Conservation (phyloP, 2,888 invertebrate genomes). For the Dugesia japonica region DNA sequence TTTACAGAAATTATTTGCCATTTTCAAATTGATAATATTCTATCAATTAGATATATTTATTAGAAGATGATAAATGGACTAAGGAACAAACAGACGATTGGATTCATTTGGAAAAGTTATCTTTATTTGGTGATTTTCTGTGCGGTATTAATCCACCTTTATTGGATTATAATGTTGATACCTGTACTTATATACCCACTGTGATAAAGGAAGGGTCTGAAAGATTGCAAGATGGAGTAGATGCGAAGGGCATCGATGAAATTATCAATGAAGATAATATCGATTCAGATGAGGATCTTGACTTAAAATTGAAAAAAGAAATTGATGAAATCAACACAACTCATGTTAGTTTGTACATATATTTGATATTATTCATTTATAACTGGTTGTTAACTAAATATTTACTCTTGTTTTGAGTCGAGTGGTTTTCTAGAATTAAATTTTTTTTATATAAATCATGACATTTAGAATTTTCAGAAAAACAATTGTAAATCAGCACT, state of each 20-base stretch:
- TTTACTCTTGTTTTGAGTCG: too few relatives aligned
- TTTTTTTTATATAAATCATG: too few relatives aligned
- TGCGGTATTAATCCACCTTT: constrained; percentile 74
- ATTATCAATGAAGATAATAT: neutral
- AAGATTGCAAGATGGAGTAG: neutral
- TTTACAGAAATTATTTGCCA: too few relatives aligned
- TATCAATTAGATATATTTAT: neutral
- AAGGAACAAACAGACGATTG: constrained; percentile 55
- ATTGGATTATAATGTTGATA: constrained; percentile 52
- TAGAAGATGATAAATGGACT: neutral
- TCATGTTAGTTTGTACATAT: neutral
- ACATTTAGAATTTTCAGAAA: too few relatives aligned
- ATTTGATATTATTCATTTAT: neutral
- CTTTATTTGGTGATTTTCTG: constrained; percentile 67
- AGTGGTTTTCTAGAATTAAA: too few relatives aligned
- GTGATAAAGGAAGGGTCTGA: constrained; percentile 29
- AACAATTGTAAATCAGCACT: too few relatives aligned
- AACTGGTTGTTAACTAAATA: too few relatives aligned
- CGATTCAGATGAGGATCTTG: neutral
- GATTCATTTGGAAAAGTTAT: constrained; percentile 59
- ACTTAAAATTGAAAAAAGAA: neutral
- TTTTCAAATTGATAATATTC: too few relatives aligned
- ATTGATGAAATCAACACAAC: neutral
- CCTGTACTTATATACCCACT: constrained; percentile 38
- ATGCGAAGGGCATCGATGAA: neutral